These are phyloP conservation scores for Macropis europaea DNA, from an alignment of 2,888 invertebrate species.

Conservation along the genomic window DNA sequence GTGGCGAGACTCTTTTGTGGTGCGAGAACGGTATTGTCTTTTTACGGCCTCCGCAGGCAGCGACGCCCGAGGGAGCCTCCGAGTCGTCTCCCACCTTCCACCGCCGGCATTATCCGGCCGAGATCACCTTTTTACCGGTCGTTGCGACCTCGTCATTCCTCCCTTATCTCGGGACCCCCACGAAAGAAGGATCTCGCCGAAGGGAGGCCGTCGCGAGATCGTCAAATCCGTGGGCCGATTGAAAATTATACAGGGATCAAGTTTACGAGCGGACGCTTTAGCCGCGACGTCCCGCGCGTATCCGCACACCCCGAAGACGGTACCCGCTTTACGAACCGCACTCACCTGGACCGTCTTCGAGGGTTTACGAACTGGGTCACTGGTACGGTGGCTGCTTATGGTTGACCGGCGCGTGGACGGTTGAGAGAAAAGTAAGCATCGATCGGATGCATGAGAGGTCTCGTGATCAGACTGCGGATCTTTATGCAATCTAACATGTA, in stretches of 20 bases:
- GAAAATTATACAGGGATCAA: slow-evolving; percentile 80
- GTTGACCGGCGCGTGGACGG: too few species aligned
- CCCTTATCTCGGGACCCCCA: slow-evolving; percentile 75
- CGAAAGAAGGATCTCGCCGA: slow-evolving; percentile 43
- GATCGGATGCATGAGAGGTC: too few species aligned
- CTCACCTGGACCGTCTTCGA: not conserved
- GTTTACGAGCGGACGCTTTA: slow-evolving; percentile 77
- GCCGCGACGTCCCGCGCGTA: slow-evolving; percentile 65
- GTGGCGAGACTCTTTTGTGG: slow-evolving; percentile 67
- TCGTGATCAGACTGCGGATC: too few species aligned
- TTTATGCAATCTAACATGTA: too few species aligned
- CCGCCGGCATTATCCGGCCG: slow-evolving; percentile 73
- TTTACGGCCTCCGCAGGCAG: slow-evolving; percentile 75
- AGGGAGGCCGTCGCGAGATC: slow-evolving; percentile 75
- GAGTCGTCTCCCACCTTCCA: slow-evolving; percentile 47
- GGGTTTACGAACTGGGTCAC: not conserved
- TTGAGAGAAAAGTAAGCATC: too few species aligned
- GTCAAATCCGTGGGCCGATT: slow-evolving; percentile 79
- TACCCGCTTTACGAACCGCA: slow-evolving; percentile 41
- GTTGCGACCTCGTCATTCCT: slow-evolving; percentile 79
- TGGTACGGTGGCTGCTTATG: not conserved
- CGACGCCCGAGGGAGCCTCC: slow-evolving; percentile 61
- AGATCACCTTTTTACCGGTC: slow-evolving; percentile 80
- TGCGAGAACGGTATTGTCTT: slow-evolving; percentile 76
- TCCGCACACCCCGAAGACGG: slow-evolving; percentile 12